Conservation (phyloP, 2,888 invertebrate genomes). For the Polymixis lichenea region DNA sequence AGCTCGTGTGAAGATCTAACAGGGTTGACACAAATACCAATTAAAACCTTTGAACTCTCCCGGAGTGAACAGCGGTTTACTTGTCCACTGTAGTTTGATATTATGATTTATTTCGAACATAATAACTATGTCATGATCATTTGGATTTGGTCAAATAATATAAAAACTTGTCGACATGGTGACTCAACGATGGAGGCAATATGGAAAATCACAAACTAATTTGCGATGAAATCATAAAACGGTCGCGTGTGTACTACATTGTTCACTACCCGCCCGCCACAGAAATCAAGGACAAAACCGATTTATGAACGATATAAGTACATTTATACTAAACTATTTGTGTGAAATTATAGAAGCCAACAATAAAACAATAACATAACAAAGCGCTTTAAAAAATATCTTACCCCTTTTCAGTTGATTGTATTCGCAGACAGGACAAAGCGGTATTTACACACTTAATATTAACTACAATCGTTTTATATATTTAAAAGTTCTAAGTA, state of each 20-base stretch:
- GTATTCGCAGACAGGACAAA: constrained; percentile 67
- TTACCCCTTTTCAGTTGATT: constrained; percentile 73
- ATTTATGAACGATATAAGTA: constrained; percentile 37
- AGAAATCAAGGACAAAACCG: constrained; percentile 67
- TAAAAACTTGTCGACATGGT: constrained; percentile 67
- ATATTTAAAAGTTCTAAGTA: constrained; percentile 60
- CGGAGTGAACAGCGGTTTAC: constrained; percentile 15
- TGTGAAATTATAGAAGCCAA: constrained; percentile 40
- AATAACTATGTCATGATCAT: constrained; percentile 34
- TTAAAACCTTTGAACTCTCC: constrained; percentile 50
- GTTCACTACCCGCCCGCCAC: constrained; percentile 63
- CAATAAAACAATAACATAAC: constrained; percentile 48
- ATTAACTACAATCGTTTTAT: constrained; percentile 49
- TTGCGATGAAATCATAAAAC: constrained; percentile 71
- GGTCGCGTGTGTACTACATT: constrained; percentile 73
- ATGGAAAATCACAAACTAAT: constrained; percentile 77
- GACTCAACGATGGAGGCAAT: constrained; percentile 73
- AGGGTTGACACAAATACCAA: constrained; percentile 55
- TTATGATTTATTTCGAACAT: constrained; percentile 13
- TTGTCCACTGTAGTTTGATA: constrained; percentile 22
- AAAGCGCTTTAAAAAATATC: constrained; percentile 57
- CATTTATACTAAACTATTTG: constrained; percentile 24
- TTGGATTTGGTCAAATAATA: constrained; percentile 33
- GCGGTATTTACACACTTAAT: constrained; percentile 65
- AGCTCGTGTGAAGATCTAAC: constrained; percentile 48